Evolutionary conservation across 2,888 invertebrate species (phyloP).

Genomic region (Cataglyphis cursor): DNA sequence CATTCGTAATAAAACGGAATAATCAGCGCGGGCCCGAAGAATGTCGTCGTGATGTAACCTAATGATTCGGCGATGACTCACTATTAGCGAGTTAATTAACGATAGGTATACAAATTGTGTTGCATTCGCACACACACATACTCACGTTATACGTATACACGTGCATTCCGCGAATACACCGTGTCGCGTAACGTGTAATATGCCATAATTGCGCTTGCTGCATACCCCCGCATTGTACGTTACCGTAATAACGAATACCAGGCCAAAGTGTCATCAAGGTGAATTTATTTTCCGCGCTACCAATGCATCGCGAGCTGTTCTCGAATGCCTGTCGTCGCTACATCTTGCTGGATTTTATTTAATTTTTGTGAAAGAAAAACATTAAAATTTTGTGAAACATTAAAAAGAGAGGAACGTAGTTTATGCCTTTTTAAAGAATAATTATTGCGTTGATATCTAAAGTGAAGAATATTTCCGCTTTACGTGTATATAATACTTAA

Average conservation of each 20-base stretch:
- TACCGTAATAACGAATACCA: constrained; percentile 54
- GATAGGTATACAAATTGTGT: constrained; percentile 65
- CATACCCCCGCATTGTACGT: constrained; percentile 43
- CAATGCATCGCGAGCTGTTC: neutral
- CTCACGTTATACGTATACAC: constrained; percentile 40
- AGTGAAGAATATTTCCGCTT: constrained; percentile 15
- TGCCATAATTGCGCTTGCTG: constrained; percentile 62
- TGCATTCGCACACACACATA: constrained; percentile 50
- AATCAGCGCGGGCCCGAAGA: constrained; percentile 27
- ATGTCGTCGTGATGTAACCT: constrained; percentile 38
- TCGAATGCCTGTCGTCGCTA: neutral
- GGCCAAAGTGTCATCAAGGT: constrained; percentile 65
- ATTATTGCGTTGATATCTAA: neutral
- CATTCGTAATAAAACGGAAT: constrained; percentile 39
- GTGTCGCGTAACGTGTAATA: constrained; percentile 65
- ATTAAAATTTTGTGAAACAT: too few relatives aligned
- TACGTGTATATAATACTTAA: neutral
- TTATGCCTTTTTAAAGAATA: neutral
- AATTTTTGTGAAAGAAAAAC: neutral
- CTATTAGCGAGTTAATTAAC: constrained; percentile 68
- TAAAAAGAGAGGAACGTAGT: neutral
- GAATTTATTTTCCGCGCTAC: constrained; percentile 12
- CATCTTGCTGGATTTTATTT: neutral
- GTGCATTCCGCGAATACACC: constrained; percentile 57
- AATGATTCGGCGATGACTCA: constrained; percentile 63